These are phyloP conservation scores for Zosterops lateralis DNA, from an alignment of 2,113 vertebrate genomes.

Conservation along the genomic window DNA sequence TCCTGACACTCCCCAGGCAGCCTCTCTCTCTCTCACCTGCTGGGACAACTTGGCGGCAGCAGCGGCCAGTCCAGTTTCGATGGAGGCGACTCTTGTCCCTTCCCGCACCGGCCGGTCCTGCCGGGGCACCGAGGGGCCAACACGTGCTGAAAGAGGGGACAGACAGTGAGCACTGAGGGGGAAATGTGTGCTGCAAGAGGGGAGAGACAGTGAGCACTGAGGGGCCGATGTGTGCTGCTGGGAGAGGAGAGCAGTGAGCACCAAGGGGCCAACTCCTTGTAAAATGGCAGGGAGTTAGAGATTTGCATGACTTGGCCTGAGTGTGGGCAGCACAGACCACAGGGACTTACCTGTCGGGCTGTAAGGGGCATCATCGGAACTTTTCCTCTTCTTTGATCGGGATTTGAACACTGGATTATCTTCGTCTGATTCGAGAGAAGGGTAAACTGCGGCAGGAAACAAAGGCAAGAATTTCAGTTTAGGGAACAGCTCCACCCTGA, in stretches of 20 bases:
- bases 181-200: too few relatives aligned
- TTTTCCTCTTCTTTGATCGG: conserved; percentile 98
- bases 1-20: background rate
- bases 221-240: conserved; percentile 81
- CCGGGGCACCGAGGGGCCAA: conserved; percentile 91
- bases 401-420: conserved; percentile 99
- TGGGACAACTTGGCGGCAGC: conserved; percentile 96
- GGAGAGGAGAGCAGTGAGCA: conserved; percentile 43
- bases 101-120: conserved; percentile 96
- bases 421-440: conserved; percentile 95
- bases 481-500: background rate
- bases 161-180: background rate
- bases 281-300: background rate
- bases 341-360: conserved; percentile 88
- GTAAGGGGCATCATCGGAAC: conserved; percentile 94
- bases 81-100: conserved; percentile 94
- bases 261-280: background rate
- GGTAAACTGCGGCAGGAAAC: conserved; percentile 83
- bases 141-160: conserved; percentile 46
- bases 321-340: background rate
- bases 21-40: conserved; percentile 79
- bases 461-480: background rate
- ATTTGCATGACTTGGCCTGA: background rate
- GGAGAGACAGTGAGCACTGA: too few relatives aligned
- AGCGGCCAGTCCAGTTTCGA: conserved; percentile 92